Evolutionary conservation across 2,888 invertebrate species (phyloP).

Genomic region (Frankliniella fusca): DNA sequence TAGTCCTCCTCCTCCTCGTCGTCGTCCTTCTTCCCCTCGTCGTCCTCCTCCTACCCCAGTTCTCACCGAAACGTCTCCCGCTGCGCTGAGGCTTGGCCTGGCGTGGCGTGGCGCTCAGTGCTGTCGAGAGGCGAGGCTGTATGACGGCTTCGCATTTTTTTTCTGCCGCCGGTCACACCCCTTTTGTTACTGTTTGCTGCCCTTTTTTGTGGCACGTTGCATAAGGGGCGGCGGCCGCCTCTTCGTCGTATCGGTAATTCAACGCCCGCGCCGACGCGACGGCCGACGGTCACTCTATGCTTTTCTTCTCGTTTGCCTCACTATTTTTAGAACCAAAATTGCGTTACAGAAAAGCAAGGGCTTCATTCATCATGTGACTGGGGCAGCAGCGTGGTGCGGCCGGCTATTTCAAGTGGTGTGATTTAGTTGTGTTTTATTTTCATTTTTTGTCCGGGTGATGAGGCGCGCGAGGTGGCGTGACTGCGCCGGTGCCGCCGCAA

Average conservation of each 20-base stretch:
- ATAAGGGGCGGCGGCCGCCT: neutral
- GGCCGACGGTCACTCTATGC: too few relatives aligned
- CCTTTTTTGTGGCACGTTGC: neutral
- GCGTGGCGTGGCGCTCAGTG: neutral
- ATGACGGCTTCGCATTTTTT: too few relatives aligned
- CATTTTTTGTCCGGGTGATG: neutral
- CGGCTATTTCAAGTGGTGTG: too few relatives aligned
- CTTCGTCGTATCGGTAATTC: too few relatives aligned
- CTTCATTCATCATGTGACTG: too few relatives aligned
- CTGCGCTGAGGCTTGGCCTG: neutral
- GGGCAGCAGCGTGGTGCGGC: too few relatives aligned
- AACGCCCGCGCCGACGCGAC: too few relatives aligned
- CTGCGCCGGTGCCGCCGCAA: neutral
- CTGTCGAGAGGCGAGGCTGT: neutral
- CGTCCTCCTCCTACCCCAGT: neutral
- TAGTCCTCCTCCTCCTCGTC: too few relatives aligned
- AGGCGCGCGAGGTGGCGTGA: neutral
- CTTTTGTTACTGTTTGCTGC: neutral
- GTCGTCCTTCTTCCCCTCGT: too few relatives aligned
- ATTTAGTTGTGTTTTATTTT: neutral
- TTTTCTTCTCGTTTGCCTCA: neutral
- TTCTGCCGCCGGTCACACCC: too few relatives aligned
- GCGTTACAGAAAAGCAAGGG: neutral
- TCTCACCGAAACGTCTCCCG: constrained; percentile 1
- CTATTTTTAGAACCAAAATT: neutral